Base-by-base conservation (phyloP, 1,140 invertebrate genomes). In the Megalonaias nervosa region DNA sequence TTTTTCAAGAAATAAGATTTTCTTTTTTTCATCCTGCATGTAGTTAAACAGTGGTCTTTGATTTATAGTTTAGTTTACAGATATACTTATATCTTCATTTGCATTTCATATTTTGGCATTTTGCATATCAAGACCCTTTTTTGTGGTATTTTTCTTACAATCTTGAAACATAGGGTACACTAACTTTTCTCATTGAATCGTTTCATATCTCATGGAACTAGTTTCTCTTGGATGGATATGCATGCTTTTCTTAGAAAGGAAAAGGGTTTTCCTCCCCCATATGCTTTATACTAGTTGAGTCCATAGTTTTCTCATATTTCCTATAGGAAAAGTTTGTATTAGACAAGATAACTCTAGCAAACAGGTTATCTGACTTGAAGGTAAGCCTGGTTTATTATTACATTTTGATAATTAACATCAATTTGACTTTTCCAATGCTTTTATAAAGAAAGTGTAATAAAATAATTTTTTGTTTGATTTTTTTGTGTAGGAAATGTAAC, bases 311-410 rank as follows among this genome's bases (percentile, higher is more conserved):
- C 57, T 67, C 21, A 15, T 48, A 67, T 55, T 21, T 67, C n/a
- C 61, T 68, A 15, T 73, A 81, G 82, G 82, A 84, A 75, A 84
- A 81, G 75, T 78, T 84, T 67, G 64, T 84, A 67, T 74, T 67
- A 74, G 82, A 84, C 71, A 84, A 84, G 72, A 69, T 84, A 15
- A 81, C 76, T 58, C 65, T 79, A 56, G 78, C 74, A 21, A 79
- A 81, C 74, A 67, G 81, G 58, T 59, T 79, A 38, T 60, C 62
- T 57, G 60, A 74, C 59, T 73, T 75, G 19, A 78, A 80, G 81
- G 81, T 83, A 80, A 75, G 81, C 73, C 9, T 69, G 16, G 71
- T 56, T 3, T 19, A n/a, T 5, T 17, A 64, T 38, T 48, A n/a
- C 26, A 64, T 58, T 31, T 19, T 23, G 26, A 31, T 31, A 26